phyloP scores from a whole-genome alignment of 2,888 invertebrate species.

The Stegana nigrithorax region DNA sequence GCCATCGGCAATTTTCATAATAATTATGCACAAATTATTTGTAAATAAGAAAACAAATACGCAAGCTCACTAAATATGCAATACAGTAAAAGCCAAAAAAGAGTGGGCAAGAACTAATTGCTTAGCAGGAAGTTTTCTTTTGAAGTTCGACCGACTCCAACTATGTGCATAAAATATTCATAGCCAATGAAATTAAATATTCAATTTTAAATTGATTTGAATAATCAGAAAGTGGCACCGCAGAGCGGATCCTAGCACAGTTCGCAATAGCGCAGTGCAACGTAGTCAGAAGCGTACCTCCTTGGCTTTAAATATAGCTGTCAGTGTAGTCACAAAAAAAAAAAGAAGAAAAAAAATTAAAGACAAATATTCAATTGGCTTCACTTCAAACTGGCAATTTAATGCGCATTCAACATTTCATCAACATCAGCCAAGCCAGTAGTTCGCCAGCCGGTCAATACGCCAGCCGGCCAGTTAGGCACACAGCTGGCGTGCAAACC shows the following conservation, averaged over 20 bases:
- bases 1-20: slow-evolving; percentile 26
- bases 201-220: slow-evolving; percentile 43
- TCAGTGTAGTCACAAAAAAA: slow-evolving; percentile 11
- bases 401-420: slow-evolving; percentile 38
- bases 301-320: slow-evolving; percentile 2
- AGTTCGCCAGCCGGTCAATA: slow-evolving; percentile 12
- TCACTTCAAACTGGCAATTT: slow-evolving; percentile 38
- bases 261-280: background rate
- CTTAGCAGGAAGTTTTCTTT: slow-evolving; percentile 1
- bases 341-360: slow-evolving; percentile 20
- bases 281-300: background rate
- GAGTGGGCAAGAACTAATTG: background rate
- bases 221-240: background rate
- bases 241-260: too few species aligned
- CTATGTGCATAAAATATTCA: slow-evolving; percentile 40
- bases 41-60: slow-evolving; percentile 24
- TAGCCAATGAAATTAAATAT: slow-evolving; percentile 32
- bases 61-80: too few species aligned
- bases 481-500: too few species aligned
- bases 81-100: background rate
- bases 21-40: slow-evolving; percentile 44
- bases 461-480: slow-evolving; percentile 3
- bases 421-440: slow-evolving; percentile 20
- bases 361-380: slow-evolving; percentile 45
- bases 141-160: slow-evolving; percentile 17